Base-by-base conservation (phyloP, 2,113 vertebrate genomes). In the Lagopus leucura region DNA sequence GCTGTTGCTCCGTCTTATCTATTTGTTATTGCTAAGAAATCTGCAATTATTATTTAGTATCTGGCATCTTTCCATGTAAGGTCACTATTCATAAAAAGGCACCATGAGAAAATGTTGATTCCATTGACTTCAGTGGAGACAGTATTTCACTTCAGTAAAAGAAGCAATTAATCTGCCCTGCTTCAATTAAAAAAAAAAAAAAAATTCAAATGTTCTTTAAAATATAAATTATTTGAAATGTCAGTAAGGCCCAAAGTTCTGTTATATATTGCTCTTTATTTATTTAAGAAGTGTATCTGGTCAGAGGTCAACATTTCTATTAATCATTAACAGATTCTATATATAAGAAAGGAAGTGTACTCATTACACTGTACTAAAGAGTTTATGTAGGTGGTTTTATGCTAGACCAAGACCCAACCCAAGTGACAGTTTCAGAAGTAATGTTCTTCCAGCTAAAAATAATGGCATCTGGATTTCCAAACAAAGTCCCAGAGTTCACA, bases 281-380 rank as follows among this genome's bases (percentile, higher is more conserved):
- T 93, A 83, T 64, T 64, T 86, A 88, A 86, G 75, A 34, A 89
- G 18, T 30, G 55, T 36, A 70, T 8, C 72, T 81, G 43, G 60
- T 86, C 52, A 52, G 69, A 89, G 67, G 61, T 80, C 55, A 77
- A 66, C 42, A n/a, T n/a, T 61, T 79, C 40, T 57, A 82, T 91
- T 95, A 96, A 95, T 93, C 82, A 95, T 96, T 96, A 90, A 69
- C 83, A 74, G 91, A 52, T 40, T 91, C 69, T 86, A 78, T 61
- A 77, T 67, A 75, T 67, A 79, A 89, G 60, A 72, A 89, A 36
- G 84, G 16, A 89, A 36, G 78, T 21, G 10, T 10, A 60, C 6
- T 5, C 10, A 30, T 82, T 82, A 77, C 65, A 36, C 65, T 79
- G 5, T 74, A 55, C 21, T 55, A 38, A 64, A 89, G 36, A 54